Evolutionary conservation across 2,888 invertebrate genomes (phyloP).

Genomic region (Apamea crenata): DNA sequence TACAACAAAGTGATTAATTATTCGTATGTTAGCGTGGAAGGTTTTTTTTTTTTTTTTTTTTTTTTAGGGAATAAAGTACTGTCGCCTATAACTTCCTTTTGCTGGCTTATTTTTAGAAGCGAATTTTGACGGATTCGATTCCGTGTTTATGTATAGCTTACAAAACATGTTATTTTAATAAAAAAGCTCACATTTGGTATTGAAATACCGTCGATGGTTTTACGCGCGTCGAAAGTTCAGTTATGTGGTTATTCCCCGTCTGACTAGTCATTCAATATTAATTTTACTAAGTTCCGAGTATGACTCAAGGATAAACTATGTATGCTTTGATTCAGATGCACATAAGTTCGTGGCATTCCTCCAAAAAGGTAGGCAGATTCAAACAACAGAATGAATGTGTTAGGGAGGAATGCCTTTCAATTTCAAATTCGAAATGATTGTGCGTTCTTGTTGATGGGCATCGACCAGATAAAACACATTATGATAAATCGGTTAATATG

Average conservation of each 20-base stretch:
- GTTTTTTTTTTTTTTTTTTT: too few relatives aligned
- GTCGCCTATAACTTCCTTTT: not conserved
- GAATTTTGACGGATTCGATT: not conserved
- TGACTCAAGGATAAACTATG: constrained; percentile 41
- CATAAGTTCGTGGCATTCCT: not conserved
- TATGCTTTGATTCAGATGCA: constrained; percentile 7
- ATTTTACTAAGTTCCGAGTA: constrained; percentile 41
- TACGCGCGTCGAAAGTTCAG: constrained; percentile 3
- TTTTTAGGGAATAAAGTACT: not conserved
- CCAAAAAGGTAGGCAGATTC: not conserved
- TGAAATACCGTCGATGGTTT: not conserved
- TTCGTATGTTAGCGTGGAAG: not conserved
- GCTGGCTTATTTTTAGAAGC: not conserved
- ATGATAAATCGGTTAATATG: not conserved
- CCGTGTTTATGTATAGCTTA: not conserved
- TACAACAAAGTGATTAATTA: constrained; percentile 32
- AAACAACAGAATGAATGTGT: not conserved
- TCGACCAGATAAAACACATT: not conserved
- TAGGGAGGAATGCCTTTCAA: not conserved
- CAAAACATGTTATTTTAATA: not conserved
- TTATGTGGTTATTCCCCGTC: constrained; percentile 24
- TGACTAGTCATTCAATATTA: constrained; percentile 22
- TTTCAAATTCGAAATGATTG: not conserved
- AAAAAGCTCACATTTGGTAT: not conserved
- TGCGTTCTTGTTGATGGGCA: not conserved